phyloP scores from a whole-genome alignment of 1,140 invertebrate genomes.

The Chlorops oryzae region DNA sequence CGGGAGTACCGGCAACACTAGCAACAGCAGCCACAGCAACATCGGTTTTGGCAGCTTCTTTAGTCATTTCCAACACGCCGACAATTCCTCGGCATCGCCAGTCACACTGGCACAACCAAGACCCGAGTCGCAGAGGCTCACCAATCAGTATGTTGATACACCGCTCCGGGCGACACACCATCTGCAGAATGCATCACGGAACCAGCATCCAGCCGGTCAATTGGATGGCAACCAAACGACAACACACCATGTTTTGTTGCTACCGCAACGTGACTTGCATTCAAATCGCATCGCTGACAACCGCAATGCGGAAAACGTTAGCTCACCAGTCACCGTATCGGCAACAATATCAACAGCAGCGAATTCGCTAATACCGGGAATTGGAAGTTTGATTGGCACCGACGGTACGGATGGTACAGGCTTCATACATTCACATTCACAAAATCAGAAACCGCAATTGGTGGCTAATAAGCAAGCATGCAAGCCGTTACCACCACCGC shows the following conservation, averaged over 20 bases:
- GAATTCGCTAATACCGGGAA: constrained; percentile 28
- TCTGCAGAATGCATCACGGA: constrained; percentile 38
- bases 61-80: constrained; percentile 46
- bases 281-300: constrained; percentile 17
- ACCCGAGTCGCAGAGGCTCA: constrained; percentile 67
- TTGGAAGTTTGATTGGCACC: constrained; percentile 18
- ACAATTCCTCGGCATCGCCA: constrained; percentile 35
- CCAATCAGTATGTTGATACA: constrained; percentile 82
- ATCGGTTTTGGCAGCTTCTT: constrained; percentile 21
- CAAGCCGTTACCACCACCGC: constrained; percentile 1
- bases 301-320: too few species aligned
- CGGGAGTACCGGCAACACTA: constrained; percentile 1
- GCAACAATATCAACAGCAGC: constrained; percentile 23
- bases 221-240: constrained; percentile 43
- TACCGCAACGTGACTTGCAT: constrained; percentile 36
- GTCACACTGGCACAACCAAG: constrained; percentile 64
- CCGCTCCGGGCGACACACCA: constrained; percentile 53
- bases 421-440: constrained; percentile 44
- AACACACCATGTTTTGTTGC: constrained; percentile 39
- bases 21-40: constrained; percentile 10
- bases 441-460: constrained; percentile 25
- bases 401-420: constrained; percentile 25
- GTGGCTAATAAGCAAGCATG: neutral
- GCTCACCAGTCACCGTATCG: constrained; percentile 17
- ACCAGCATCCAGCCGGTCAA: constrained; percentile 37